Conservation (phyloP, 2,797 vertebrate species). For the Sebastes trivittatus region DNA sequence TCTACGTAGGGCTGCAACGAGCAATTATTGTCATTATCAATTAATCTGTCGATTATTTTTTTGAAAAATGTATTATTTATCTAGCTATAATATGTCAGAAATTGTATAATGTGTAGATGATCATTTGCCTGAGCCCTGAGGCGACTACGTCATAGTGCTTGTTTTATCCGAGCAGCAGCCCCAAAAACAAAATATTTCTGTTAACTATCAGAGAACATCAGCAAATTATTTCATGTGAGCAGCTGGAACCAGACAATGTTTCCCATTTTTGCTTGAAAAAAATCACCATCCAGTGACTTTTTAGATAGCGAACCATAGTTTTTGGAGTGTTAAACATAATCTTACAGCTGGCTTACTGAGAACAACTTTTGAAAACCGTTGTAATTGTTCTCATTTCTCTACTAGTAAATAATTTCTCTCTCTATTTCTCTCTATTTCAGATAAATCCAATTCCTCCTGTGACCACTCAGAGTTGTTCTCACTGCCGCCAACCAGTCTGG, state of each 20-base stretch:
- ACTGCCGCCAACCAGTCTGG: slow-evolving; percentile 60
- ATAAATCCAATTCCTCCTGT: slow-evolving; percentile 45
- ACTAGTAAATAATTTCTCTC: neutral
- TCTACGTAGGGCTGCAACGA: neutral
- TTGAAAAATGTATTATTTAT: neutral
- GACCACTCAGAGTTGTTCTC: slow-evolving; percentile 76
- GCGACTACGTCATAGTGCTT: neutral
- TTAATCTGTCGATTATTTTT: neutral
- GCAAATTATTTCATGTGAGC: too few relatives aligned
- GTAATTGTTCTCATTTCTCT: neutral
- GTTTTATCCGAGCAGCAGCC: neutral
- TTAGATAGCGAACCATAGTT: neutral
- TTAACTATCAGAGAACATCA: neutral
- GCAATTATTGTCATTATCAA: neutral
- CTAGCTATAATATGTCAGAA: neutral
- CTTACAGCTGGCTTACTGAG: neutral
- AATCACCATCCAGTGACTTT: neutral
- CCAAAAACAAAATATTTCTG: neutral
- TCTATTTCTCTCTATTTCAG: slow-evolving; percentile 52
- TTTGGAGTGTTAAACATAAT: neutral
- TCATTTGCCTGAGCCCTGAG: neutral
- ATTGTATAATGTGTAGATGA: neutral
- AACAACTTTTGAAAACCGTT: neutral
- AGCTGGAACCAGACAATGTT: neutral
- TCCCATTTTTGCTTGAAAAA: neutral